Percentiles rank a stretch among this genome's conserved stretches.
These are phyloP conservation scores for Rotaria sp. DNA, from an alignment of 2,888 invertebrate genomes.

Conservation along the genomic window DNA sequence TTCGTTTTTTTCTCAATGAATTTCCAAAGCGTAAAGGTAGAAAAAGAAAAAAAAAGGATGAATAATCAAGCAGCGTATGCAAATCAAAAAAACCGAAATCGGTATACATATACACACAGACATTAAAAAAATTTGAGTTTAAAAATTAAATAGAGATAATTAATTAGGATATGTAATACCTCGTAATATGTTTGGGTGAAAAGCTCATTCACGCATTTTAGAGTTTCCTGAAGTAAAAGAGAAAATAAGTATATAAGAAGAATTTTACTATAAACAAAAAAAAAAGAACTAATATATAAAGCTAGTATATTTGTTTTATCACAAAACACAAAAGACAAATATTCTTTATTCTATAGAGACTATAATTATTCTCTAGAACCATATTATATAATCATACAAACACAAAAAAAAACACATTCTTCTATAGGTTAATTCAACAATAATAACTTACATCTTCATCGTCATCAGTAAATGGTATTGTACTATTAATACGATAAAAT, in stretches of 20 bases:
- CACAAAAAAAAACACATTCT: too few species aligned
- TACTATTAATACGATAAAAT: neutral
- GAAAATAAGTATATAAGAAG: neutral
- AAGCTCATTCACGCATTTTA: slow-evolving; percentile 14
- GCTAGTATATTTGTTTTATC: too few species aligned
- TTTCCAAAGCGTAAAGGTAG: neutral
- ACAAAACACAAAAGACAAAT: too few species aligned
- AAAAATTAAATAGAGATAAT: too few species aligned
- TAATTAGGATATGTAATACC: neutral
- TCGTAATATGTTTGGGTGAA: slow-evolving; percentile 30
- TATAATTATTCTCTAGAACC: too few species aligned
- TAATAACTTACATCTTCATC: slow-evolving; percentile 17
- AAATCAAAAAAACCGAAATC: neutral
- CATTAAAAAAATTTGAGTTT: neutral
- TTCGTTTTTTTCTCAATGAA: neutral
- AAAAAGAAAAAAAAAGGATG: neutral
- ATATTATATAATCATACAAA: too few species aligned
- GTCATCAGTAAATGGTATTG: neutral
- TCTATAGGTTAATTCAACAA: too few species aligned
- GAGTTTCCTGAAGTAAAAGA: slow-evolving; percentile 19
- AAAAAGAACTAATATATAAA: too few species aligned
- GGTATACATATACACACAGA: neutral
- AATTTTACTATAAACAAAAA: neutral
- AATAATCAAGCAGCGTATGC: neutral
- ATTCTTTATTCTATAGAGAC: too few species aligned